Evolutionary conservation across 53 echinoderm and acorn worm species (phyloP), one percentile per base, ranked within the genome.

Genomic region (Astropecten irregularis): DNA sequence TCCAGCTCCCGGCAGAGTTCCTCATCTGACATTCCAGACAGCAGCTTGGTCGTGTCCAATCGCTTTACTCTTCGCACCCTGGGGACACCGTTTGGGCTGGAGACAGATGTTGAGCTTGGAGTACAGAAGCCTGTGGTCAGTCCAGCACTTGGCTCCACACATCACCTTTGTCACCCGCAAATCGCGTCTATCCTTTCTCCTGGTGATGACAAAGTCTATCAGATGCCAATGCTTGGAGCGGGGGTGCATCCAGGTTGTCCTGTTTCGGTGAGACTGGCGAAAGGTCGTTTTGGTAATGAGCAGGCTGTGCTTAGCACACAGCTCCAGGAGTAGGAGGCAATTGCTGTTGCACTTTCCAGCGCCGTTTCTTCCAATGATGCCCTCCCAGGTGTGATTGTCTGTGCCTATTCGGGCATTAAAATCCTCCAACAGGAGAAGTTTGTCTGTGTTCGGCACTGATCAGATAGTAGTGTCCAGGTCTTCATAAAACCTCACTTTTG

Each of bases 191-290:
- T 76, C 76, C 20, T 65, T 20, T 27, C 50, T 63, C 16, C 76
- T 48, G 35, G 29, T 15, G 13, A 86, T 63, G 46, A 76, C 76
- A 38, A 48, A 76, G 65, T 86, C 86, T 34, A 86, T 4, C 23
- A 74, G 49, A 49, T 87, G 81, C 81, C 70, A 87, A 10, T 67
- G 28, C 34, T 87, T 81, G 40, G 87, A 87, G 37, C 81, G 19
- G 14, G 47, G 81, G 23, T 87, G 81, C 69, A 81, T 68, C 87
- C 87, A 81, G n/a, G n/a, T n/a, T n/a, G n/a, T n/a, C n/a, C n/a
- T n/a, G n/a, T n/a, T n/a, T n/a, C n/a, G n/a, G n/a, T 0, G 71
- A 16, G 55, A 36, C 11, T n/a, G 56, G 0, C 36, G 55, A 36
- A 54, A 52, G 26, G 55, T 46, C 1, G 74, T 74, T 54, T 74